Percentiles rank a stretch among this genome's conserved stretches.
Evolutionary conservation across 1,140 invertebrate species (phyloP).

Genomic region (Caenorhabditis latens): DNA sequence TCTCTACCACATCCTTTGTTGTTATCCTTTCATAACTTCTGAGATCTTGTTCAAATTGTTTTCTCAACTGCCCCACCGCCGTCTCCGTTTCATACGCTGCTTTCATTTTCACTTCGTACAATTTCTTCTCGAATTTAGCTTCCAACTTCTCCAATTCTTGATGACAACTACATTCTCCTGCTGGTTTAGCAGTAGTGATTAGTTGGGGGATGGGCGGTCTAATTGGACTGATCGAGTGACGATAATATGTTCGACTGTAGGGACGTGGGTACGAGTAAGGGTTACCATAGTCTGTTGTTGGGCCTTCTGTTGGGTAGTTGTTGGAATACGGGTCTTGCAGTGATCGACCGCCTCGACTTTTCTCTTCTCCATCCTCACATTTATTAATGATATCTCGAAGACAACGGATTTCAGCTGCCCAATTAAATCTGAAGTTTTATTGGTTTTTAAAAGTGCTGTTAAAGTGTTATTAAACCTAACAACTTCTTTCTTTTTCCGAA

Average conservation of each 20-base stretch:
- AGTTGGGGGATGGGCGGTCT: neutral
- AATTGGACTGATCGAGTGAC: neutral
- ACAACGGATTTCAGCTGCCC: conserved; percentile 58
- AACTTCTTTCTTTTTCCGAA: no score
- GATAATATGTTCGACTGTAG: conserved; percentile 3
- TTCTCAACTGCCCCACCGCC: neutral
- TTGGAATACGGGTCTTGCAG: neutral
- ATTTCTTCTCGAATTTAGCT: conserved; percentile 36
- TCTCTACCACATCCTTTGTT: conserved; percentile 20
- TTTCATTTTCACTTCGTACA: conserved; percentile 32
- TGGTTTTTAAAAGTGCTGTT: no score
- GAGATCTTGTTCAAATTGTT: conserved; percentile 4
- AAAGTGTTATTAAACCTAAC: no score
- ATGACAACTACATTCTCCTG: neutral
- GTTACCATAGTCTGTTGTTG: neutral
- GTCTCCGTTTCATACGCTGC: neutral
- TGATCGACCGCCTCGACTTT: conserved; percentile 1
- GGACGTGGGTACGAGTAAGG: conserved; percentile 21
- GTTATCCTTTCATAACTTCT: conserved; percentile 23
- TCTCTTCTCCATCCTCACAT: conserved; percentile 19
- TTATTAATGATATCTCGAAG: neutral
- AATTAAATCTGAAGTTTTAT: conserved; percentile 35
- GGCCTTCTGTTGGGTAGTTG: neutral
- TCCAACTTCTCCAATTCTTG: neutral
- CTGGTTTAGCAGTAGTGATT: neutral